phyloP scores from a whole-genome alignment of 1,140 invertebrate genomes.

The Carcinoscorpius rotundicauda region DNA sequence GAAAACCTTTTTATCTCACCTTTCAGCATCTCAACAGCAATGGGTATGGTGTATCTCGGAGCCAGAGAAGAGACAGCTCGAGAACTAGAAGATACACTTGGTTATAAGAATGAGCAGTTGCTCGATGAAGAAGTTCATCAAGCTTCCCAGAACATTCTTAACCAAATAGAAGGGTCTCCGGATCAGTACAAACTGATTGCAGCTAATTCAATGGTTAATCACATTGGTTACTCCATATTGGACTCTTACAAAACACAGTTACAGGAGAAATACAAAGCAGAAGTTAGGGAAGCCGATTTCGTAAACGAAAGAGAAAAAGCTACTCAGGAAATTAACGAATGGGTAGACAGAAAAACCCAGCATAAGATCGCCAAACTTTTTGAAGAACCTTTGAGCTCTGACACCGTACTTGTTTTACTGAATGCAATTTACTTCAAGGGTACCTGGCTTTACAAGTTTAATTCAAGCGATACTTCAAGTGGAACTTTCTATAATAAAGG shows the following conservation, averaged over 20 bases:
- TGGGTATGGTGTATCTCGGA: conserved; percentile 20
- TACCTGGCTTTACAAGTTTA: conserved; percentile 21
- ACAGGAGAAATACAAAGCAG: conserved; percentile 3
- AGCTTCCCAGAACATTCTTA: neutral
- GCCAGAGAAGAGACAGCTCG: conserved; percentile 11
- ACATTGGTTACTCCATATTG: neutral
- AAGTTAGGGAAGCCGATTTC: conserved; percentile 10
- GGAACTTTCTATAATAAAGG: conserved; percentile 20
- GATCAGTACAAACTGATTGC: conserved; percentile 4
- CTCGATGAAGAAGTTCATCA: neutral
- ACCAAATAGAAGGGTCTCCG: neutral
- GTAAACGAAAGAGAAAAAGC: neutral
- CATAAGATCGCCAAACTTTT: conserved; percentile 33
- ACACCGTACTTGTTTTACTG: conserved; percentile 25
- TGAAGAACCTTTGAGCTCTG: conserved; percentile 19
- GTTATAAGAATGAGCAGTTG: conserved; percentile 26
- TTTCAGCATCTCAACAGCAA: conserved; percentile 16
- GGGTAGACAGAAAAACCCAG: conserved; percentile 23
- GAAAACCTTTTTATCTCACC: conserved; percentile 21
- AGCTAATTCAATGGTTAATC: conserved; percentile 8
- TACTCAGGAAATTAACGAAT: conserved; percentile 18
- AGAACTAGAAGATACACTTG: conserved; percentile 13
- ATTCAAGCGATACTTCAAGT: conserved; percentile 11
- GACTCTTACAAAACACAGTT: conserved; percentile 1
- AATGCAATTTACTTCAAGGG: conserved; percentile 33